phyloP scores from a whole-genome alignment of 2,113 vertebrate genomes.

The Ellobius talpinus region DNA sequence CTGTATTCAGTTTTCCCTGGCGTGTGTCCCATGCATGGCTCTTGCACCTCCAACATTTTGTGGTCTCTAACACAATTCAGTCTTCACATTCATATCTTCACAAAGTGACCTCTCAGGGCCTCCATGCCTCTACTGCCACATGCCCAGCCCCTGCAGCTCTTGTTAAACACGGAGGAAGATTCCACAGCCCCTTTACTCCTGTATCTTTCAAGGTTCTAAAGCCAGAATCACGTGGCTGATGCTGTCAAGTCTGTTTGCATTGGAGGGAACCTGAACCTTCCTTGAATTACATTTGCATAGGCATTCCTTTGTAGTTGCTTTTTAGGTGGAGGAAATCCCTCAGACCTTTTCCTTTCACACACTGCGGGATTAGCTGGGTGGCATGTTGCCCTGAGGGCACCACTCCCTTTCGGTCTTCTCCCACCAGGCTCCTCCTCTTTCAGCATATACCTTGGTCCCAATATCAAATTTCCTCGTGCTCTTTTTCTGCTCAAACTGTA shows the following conservation, averaged over 20 bases:
- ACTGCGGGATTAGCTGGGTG: not conserved
- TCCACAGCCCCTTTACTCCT: not conserved
- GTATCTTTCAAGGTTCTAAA: not conserved
- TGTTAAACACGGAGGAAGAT: not conserved
- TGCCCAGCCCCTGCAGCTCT: too few relatives aligned
- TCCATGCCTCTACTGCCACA: not conserved
- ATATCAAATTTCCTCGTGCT: not conserved
- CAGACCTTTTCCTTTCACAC: not conserved
- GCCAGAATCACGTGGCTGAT: not conserved
- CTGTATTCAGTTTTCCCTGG: not conserved
- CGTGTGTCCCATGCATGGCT: not conserved
- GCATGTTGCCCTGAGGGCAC: not conserved
- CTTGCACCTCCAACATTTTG: not conserved
- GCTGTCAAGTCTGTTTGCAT: not conserved
- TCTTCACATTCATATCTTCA: too few relatives aligned
- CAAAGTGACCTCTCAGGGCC: not conserved
- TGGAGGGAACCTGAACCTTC: not conserved
- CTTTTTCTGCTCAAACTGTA: not conserved
- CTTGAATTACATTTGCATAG: not conserved
- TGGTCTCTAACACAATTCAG: not conserved
- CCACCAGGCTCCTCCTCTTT: not conserved
- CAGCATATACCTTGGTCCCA: not conserved
- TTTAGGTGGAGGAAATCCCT: not conserved
- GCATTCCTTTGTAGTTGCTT: not conserved
- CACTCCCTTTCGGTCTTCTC: not conserved